A percentile compares a stretch with the other conserved stretches of the same genome.
These are phyloP conservation scores for Drosophila sechellia DNA, from an alignment of 1,140 invertebrate genomes.

Conservation along the genomic window DNA sequence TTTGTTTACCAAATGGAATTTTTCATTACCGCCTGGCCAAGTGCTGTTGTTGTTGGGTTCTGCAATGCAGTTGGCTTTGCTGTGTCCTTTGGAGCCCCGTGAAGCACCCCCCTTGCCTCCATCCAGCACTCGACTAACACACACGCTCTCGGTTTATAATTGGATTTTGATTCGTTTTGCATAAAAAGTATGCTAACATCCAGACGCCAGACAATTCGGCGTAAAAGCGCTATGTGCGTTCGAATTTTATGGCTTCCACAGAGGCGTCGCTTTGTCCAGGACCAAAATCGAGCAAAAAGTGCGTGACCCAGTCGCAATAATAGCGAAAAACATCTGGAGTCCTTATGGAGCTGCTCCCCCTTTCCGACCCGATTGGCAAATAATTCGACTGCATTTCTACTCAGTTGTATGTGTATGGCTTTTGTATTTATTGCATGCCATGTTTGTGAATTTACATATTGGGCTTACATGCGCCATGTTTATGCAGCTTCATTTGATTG, in stretches of 20 bases:
- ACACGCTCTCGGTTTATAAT: conserved; percentile 52
- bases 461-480: conserved; percentile 33
- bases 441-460: conserved; percentile 49
- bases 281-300: conserved; percentile 4
- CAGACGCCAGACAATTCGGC: conserved; percentile 47
- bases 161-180: conserved; percentile 65
- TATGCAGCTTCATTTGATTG: conserved; percentile 59
- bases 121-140: conserved; percentile 10
- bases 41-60: conserved; percentile 12
- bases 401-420: conserved; percentile 20
- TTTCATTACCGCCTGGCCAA: conserved; percentile 50
- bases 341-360: conserved; percentile 12
- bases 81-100: neutral
- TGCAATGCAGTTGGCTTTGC: conserved; percentile 12
- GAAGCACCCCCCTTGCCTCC: neutral
- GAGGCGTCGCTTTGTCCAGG: conserved; percentile 34
- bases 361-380: conserved; percentile 25
- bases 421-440: conserved; percentile 48
- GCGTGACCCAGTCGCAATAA: conserved; percentile 27
- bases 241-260: conserved; percentile 41
- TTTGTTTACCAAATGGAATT: conserved; percentile 63
- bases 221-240: conserved; percentile 11
- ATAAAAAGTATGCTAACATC: conserved; percentile 51
- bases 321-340: conserved; percentile 22
- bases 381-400: conserved; percentile 50